Conservation (phyloP, 1,140 invertebrate genomes). For the Drosophila erecta region DNA sequence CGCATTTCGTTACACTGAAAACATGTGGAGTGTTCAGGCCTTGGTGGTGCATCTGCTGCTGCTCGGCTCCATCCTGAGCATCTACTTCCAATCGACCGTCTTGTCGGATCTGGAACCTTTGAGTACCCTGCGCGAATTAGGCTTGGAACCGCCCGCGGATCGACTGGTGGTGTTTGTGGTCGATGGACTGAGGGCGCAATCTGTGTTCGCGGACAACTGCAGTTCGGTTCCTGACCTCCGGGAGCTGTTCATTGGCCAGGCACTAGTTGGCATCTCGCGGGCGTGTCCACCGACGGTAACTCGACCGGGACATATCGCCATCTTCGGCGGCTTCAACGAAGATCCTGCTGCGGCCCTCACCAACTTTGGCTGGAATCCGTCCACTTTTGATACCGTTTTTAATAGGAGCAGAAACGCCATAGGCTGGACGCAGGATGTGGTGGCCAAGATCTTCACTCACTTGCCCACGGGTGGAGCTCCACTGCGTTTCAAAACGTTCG, state of each 20-base stretch:
- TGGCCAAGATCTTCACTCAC: slow-evolving; percentile 14
- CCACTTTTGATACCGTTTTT: slow-evolving; percentile 98
- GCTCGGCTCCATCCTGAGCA: slow-evolving; percentile 87
- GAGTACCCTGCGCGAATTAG: slow-evolving; percentile 76
- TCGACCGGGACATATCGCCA: slow-evolving; percentile 97
- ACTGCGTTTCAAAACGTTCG: slow-evolving; percentile 5
- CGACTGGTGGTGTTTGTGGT: slow-evolving; percentile 92
- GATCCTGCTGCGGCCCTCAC: slow-evolving; percentile 96
- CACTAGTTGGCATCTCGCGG: slow-evolving; percentile 94
- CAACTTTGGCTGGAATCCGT: slow-evolving; percentile 97
- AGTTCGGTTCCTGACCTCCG: slow-evolving; percentile 49
- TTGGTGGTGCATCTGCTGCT: slow-evolving; percentile 85
- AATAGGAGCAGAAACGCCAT: slow-evolving; percentile 90
- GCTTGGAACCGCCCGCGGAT: slow-evolving; percentile 88
- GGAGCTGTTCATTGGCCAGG: slow-evolving; percentile 85
- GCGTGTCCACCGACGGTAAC: slow-evolving; percentile 97
- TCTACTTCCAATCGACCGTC: slow-evolving; percentile 88
- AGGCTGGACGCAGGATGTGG: slow-evolving; percentile 86
- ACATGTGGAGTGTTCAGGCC: slow-evolving; percentile 77
- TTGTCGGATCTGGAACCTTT: slow-evolving; percentile 86
- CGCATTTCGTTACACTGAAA: background rate
- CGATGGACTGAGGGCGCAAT: slow-evolving; percentile 94
- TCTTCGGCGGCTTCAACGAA: slow-evolving; percentile 97
- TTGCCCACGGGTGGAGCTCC: slow-evolving; percentile 13
- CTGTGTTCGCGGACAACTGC: slow-evolving; percentile 86